Evolutionary conservation across 2,113 vertebrate genomes (phyloP).

Genomic region (Phalacrocorax brasilianus): DNA sequence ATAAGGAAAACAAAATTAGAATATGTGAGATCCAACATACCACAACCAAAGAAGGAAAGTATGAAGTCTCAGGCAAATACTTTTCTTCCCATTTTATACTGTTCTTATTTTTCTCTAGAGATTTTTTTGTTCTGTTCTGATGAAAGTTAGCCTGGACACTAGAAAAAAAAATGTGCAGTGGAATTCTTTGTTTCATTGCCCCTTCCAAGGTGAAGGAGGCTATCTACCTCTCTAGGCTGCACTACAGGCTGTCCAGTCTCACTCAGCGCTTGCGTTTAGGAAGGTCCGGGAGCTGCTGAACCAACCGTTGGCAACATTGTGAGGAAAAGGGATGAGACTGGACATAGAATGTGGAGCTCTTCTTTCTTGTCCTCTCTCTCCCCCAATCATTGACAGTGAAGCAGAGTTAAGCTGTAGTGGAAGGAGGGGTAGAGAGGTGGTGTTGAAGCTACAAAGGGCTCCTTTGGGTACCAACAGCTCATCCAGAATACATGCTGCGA

Average conservation of each 20-base stretch:
- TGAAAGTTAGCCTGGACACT: neutral
- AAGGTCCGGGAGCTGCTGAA: neutral
- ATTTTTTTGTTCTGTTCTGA: neutral
- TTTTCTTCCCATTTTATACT: neutral
- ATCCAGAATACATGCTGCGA: neutral
- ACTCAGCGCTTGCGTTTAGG: neutral
- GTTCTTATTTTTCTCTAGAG: neutral
- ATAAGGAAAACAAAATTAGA: neutral
- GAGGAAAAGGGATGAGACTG: neutral
- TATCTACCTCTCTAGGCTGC: neutral
- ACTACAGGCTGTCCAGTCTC: neutral
- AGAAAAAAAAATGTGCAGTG: neutral
- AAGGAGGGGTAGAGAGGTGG: neutral
- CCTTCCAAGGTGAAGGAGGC: neutral
- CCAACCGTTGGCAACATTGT: fast-evolving
- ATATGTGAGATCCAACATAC: neutral
- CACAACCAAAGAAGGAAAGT: neutral
- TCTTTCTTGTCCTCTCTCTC: neutral
- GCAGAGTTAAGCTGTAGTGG: neutral
- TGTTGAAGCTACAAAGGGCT: neutral
- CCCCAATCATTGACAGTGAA: neutral
- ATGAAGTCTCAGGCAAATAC: neutral
- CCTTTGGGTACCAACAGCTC: neutral
- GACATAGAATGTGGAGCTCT: neutral
- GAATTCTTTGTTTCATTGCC: neutral